Evolutionary conservation across 2,888 invertebrate genomes (phyloP).

Genomic region (Tipula helvola): DNA sequence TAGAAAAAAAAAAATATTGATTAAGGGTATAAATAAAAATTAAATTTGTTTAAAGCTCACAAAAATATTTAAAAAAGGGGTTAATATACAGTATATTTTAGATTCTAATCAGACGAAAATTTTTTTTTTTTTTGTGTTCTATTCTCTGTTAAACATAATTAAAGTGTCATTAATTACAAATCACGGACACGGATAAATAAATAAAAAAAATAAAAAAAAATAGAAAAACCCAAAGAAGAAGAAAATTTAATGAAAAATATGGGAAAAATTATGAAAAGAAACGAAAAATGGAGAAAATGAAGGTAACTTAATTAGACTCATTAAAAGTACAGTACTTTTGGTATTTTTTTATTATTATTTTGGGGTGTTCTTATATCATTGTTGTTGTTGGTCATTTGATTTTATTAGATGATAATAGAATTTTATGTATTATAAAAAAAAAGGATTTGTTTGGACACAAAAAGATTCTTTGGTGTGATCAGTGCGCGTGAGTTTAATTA

Average conservation of each 20-base stretch:
- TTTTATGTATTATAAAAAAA: background rate
- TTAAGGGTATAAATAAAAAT: background rate
- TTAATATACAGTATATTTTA: background rate
- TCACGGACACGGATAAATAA: background rate
- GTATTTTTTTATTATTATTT: background rate
- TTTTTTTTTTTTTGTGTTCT: background rate
- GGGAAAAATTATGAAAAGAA: background rate
- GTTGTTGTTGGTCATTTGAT: background rate
- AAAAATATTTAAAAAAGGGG: background rate
- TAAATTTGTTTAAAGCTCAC: background rate
- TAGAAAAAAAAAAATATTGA: background rate
- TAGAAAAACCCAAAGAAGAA: background rate
- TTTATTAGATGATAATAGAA: constrained; percentile 4
- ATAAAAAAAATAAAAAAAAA: background rate
- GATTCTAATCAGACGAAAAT: background rate
- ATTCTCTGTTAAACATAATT: background rate
- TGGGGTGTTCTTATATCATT: background rate
- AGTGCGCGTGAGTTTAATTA: background rate
- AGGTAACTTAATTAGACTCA: constrained; percentile 4
- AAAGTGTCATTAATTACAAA: background rate
- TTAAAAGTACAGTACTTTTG: background rate
- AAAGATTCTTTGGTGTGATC: background rate
- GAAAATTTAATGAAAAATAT: background rate
- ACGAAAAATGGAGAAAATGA: background rate
- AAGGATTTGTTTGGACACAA: background rate